Base-by-base conservation (phyloP, 1,140 invertebrate genomes). In the Platorchestia sp. region DNA sequence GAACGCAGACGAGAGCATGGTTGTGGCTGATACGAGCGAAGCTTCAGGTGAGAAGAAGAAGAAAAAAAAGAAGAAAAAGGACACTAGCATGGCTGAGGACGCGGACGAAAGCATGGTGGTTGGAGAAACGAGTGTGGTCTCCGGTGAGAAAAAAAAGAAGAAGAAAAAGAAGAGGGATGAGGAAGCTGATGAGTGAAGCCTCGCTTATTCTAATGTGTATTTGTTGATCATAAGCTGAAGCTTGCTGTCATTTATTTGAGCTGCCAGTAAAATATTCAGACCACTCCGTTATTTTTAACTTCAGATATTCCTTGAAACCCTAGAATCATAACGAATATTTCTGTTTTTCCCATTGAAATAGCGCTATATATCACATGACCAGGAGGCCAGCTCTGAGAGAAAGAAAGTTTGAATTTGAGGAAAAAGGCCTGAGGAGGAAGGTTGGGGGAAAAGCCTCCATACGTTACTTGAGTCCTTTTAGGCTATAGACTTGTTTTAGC, bases 1-100 rank as follows among this genome's bases (percentile, higher is more conserved):
- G 93, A 96, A 95, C 95, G 95, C 96, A 95, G 95, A 95, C 43
- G 86, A 95, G 51, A 95, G 95, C 42, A 93, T 93, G 40, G 87
- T 41, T 95, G 42, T 75, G 16, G 59, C 43, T 89, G 87, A 95
- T 10, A 95, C 86, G 51, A 97, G 97, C 96, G 97, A 97, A 41
- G 86, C 86, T 96, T 96, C 97, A 95, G 97, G 97, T 95, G 97
- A 97, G 96, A 97, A 97, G 42, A 97, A 97, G 86, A 97, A 97
- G 95, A 96, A 96, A 96, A 87, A 95, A 90, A 47, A 75, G 95
- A 96, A 96, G 86, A 75, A 95, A 90, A 95, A 95, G 95, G 96
- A 95, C 19, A 96, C 95, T 95, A 96, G 96, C 96, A 95, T n/a
- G n/a, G n/a, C n/a, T n/a, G n/a, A 95, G 96, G 96, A 96, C 89